phyloP scores from a whole-genome alignment of 2,888 invertebrate species.

The Sthenelais limicola region DNA sequence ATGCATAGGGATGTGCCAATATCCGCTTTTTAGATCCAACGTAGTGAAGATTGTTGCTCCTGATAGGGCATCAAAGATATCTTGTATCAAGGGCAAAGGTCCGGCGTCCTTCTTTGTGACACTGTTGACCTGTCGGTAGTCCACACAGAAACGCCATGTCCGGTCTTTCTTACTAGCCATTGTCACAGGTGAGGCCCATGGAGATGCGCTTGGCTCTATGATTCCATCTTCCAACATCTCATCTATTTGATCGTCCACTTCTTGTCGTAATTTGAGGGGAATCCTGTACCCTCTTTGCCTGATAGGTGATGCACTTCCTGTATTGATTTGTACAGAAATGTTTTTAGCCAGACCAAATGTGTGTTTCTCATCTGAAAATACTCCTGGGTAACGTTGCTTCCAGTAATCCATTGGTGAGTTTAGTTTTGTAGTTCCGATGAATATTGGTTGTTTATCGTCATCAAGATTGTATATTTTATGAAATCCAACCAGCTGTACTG shows the following conservation, averaged over 20 bases:
- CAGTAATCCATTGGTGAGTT: too few species aligned
- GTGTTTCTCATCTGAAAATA: not conserved
- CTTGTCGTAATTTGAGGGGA: not conserved
- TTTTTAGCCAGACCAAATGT: not conserved
- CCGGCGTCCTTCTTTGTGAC: conserved; percentile 37
- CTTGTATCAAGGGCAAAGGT: conserved; percentile 45
- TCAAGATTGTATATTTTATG: too few species aligned
- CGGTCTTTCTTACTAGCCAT: not conserved
- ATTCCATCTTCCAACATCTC: conserved; percentile 7
- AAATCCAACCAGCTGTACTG: too few species aligned
- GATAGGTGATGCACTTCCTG: conserved; percentile 1
- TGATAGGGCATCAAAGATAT: conserved; percentile 45
- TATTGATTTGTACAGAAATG: not conserved
- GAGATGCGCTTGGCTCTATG: not conserved
- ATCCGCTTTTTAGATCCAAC: conserved; percentile 44
- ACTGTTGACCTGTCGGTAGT: conserved; percentile 42
- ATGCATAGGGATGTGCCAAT: conserved; percentile 43
- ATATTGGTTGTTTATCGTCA: too few species aligned
- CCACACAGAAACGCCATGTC: conserved; percentile 44
- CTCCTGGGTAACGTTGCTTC: not conserved
- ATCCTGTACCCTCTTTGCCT: not conserved
- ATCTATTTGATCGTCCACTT: not conserved
- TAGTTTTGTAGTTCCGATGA: too few species aligned
- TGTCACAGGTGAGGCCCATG: not conserved
- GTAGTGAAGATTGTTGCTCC: conserved; percentile 39